A percentile compares a stretch with the other conserved stretches of the same genome.
These are phyloP conservation scores for Nymphalis urticae DNA, from an alignment of 2,888 invertebrate species.

Conservation along the genomic window DNA sequence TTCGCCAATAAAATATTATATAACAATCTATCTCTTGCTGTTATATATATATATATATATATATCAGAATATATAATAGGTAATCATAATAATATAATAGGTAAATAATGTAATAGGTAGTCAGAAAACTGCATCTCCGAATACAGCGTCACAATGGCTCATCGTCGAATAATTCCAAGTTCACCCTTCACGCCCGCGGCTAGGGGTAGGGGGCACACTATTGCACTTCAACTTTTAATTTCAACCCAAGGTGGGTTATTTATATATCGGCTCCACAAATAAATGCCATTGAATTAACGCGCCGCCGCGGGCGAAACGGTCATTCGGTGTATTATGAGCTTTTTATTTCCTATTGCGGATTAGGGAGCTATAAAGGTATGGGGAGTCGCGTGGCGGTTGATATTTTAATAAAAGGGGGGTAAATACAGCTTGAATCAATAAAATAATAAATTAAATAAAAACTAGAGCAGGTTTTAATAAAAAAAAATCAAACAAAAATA, in stretches of 20 bases:
- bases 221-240: slow-evolving; percentile 53
- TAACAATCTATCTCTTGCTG: too few species aligned
- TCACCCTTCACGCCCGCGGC: slow-evolving; percentile 43
- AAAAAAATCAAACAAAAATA: background rate
- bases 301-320: slow-evolving; percentile 51
- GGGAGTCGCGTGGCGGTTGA: slow-evolving; percentile 31
- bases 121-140: background rate
- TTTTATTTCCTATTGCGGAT: slow-evolving; percentile 34
- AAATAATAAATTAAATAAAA: background rate
- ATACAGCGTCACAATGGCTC: background rate
- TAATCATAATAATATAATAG: too few species aligned
- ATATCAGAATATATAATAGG: too few species aligned
- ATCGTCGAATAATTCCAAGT: background rate
- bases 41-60: too few species aligned
- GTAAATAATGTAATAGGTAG: too few species aligned
- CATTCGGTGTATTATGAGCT: slow-evolving; percentile 44
- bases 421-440: slow-evolving; percentile 10
- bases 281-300: slow-evolving; percentile 50
- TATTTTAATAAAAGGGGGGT: slow-evolving; percentile 16
- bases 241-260: slow-evolving; percentile 45
- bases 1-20: too few species aligned
- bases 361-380: slow-evolving; percentile 30
- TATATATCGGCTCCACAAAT: slow-evolving; percentile 50
- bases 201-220: slow-evolving; percentile 44
- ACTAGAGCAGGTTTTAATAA: background rate